Base-by-base conservation (phyloP, 2,888 invertebrate species). In the Tribolium freemani region DNA sequence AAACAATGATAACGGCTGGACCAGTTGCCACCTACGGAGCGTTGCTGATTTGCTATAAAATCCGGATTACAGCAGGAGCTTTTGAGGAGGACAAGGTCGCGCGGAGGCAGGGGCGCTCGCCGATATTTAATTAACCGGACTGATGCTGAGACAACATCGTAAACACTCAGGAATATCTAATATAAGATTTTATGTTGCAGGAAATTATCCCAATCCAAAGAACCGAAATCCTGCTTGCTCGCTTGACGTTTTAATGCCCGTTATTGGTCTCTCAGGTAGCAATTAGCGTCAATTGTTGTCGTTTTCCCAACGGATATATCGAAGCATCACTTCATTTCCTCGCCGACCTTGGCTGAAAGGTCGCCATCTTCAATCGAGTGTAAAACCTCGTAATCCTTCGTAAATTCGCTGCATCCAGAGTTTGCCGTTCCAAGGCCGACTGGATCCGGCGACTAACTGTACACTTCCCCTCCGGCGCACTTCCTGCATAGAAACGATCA, bases 391-490 rank as follows among this genome's bases (percentile, higher is more conserved):
- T 13, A 45, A 58, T 16, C 58, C 30, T 46, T 60, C 16, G 10
- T 9, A 31, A 31, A 31, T 8, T 31, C 31, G 31, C 9, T 38
- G 38, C 38, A 38, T 38, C 38, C 38, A 38, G 38, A 38, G 38
- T 38, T 38, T 38, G 69, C 26, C 57, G 66, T 60, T 77, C 69
- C 80, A 80, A 80, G 80, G 80, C 75, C 80, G 79, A 78, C 80
- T 77, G 74, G 78, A 74, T 78, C 72, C 75, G 76, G 26, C 26
- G 26, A 74, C 76, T 80, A 80, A 80, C 80, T 77, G 79, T 79
- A 78, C 71, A 75, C 73, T 72, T 75, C 75, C 78, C 77, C 77
- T 72, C 75, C 78, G 75, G 72, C 64, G 51, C 61, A 78, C 71
- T 74, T 74, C 74, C 71, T 73, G 60, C 67, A 71, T 61, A 38